Evolutionary conservation across 2,113 vertebrate genomes (phyloP).

Genomic region (Eudyptes chrysolophus): DNA sequence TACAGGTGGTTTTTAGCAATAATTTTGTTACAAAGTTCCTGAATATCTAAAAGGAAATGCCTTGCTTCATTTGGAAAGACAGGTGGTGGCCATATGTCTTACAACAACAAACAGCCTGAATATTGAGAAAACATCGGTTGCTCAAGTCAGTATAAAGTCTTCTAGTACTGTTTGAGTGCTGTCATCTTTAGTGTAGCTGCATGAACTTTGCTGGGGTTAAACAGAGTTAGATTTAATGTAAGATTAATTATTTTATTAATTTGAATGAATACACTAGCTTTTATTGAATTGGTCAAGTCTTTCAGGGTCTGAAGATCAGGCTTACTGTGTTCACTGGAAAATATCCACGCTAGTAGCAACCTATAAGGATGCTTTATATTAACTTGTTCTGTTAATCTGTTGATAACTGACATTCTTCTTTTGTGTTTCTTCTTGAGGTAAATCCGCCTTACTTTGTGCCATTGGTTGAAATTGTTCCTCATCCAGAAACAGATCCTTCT

Average conservation of each 20-base stretch:
- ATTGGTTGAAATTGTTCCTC: conserved; percentile 94
- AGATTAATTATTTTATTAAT: background rate
- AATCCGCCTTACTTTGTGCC: conserved; percentile 94
- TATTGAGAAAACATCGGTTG: background rate
- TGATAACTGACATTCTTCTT: background rate
- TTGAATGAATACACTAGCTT: background rate
- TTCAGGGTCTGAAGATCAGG: background rate
- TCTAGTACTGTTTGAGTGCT: background rate
- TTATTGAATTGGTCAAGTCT: background rate
- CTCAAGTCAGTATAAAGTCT: background rate
- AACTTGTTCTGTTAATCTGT: background rate
- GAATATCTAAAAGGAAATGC: background rate
- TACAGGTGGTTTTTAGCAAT: background rate
- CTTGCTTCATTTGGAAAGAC: background rate
- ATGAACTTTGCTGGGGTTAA: background rate
- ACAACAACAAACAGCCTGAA: background rate
- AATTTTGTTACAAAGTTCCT: background rate
- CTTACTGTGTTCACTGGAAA: background rate
- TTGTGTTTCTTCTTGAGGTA: conserved; percentile 76
- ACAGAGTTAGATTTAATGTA: background rate
- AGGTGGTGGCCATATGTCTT: background rate
- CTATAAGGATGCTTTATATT: background rate
- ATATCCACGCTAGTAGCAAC: background rate
- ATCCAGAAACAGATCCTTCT: conserved; percentile 82
- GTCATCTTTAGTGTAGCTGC: background rate